These are phyloP conservation scores for Diarsia brunnea DNA, from an alignment of 2,888 invertebrate species.

Conservation along the genomic window DNA sequence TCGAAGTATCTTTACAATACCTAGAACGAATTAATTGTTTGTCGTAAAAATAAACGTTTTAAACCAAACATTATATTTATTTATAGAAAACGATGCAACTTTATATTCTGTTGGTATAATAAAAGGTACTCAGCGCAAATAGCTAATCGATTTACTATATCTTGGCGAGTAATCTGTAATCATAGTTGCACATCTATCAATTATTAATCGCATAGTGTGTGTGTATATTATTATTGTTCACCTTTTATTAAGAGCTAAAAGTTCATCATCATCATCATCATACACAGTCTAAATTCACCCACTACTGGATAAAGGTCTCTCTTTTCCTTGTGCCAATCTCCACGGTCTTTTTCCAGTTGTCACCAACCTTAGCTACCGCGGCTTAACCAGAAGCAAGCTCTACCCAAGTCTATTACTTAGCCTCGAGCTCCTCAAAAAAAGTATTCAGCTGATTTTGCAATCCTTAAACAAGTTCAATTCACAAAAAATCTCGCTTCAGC, in stretches of 20 bases:
- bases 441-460: neutral
- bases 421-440: neutral
- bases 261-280: too few relatives aligned
- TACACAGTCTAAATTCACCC: too few relatives aligned
- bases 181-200: neutral
- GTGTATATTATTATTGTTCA: neutral
- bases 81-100: neutral
- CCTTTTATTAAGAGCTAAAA: neutral
- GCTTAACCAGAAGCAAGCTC: neutral
- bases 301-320: too few relatives aligned
- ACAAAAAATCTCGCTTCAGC: neutral
- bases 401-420: neutral
- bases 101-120: neutral
- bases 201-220: neutral
- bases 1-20: neutral
- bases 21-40: slow-evolving; percentile 5
- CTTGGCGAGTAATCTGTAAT: slow-evolving; percentile 17
- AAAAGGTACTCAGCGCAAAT: neutral
- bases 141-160: slow-evolving; percentile 16
- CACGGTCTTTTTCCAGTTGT: too few relatives aligned
- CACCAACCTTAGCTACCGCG: neutral
- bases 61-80: neutral
- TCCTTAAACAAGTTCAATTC: neutral
- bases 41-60: slow-evolving; percentile 4
- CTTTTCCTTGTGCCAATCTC: too few relatives aligned